Percentiles rank a stretch among this genome's conserved stretches.
Evolutionary conservation across 53 echinoderm and acorn worm genomes (phyloP).

Genomic region (Apostichopus leukothele): DNA sequence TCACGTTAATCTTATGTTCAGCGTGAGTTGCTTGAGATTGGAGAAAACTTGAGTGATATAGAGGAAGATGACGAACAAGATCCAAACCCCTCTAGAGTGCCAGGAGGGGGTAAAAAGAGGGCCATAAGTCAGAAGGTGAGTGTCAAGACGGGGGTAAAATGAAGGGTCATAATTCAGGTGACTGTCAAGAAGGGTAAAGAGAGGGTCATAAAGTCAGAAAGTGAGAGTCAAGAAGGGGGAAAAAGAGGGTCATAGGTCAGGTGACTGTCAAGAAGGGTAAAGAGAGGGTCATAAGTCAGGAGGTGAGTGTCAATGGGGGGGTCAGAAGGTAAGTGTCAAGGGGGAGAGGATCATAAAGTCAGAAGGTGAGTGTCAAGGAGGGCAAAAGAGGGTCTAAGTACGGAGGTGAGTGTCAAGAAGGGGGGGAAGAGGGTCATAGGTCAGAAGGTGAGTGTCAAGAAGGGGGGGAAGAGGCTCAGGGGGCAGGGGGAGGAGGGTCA

Average conservation of each 20-base stretch:
- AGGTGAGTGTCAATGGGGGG: conserved; percentile 34
- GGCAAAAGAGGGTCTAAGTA: neutral
- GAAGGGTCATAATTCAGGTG: neutral
- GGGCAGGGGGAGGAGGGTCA: neutral
- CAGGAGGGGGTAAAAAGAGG: conserved; percentile 43
- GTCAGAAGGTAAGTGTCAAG: too few relatives aligned
- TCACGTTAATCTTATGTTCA: neutral
- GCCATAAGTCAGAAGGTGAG: conserved; percentile 66
- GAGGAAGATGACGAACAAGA: conserved; percentile 56
- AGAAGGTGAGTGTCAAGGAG: neutral
- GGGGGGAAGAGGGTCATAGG: conserved; percentile 50
- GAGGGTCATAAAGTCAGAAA: too few relatives aligned
- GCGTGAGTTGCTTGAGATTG: conserved; percentile 55
- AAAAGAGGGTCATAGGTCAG: too few relatives aligned
- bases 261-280: conserved; percentile 5
- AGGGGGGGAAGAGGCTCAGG: too few relatives aligned
- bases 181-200: neutral
- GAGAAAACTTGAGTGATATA: conserved; percentile 55
- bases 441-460: conserved; percentile 55
- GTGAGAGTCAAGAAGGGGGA: neutral
- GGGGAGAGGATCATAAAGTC: too few relatives aligned
- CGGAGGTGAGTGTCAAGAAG: neutral
- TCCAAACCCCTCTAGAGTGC: neutral
- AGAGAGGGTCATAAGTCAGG: conserved; percentile 55
- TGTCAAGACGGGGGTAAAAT: neutral